Evolutionary conservation across 1,140 invertebrate species (phyloP).

Genomic region (Zaprionus davidi): DNA sequence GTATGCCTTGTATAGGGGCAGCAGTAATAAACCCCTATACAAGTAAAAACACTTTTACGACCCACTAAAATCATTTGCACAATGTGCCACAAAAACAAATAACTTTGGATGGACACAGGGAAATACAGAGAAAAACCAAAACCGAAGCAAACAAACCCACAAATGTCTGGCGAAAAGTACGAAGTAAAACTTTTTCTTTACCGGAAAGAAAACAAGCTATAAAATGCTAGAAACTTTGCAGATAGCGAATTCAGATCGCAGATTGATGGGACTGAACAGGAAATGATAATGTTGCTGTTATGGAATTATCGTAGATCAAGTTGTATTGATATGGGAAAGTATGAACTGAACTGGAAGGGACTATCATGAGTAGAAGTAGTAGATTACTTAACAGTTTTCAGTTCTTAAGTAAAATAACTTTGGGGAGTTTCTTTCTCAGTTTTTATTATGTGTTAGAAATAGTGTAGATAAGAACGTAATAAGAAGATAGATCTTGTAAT

Average conservation of each 20-base stretch:
- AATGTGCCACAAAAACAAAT: conserved; percentile 47
- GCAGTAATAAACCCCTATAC: conserved; percentile 52
- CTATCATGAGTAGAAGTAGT: no score
- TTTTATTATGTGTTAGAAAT: no score
- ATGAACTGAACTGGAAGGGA: not conserved
- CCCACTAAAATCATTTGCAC: conserved; percentile 65
- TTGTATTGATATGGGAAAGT: not conserved
- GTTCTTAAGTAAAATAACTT: no score
- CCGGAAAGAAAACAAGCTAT: conserved; percentile 55
- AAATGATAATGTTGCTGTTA: not conserved
- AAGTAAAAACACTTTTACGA: conserved; percentile 61
- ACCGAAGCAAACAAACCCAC: conserved; percentile 33
- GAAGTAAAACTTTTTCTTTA: conserved; percentile 33
- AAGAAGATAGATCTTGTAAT: no score
- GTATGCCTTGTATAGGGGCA: not conserved
- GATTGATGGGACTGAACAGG: not conserved
- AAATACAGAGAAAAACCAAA: conserved; percentile 4
- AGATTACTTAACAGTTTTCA: not conserved
- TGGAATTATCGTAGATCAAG: not conserved
- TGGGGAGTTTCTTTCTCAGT: no score
- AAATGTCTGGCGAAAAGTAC: conserved; percentile 43
- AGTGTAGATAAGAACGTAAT: no score
- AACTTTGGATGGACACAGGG: conserved; percentile 32
- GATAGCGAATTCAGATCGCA: not conserved
- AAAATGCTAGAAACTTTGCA: conserved; percentile 30